Conservation (phyloP, 2,113 vertebrate species). For the Lampris incognitus region DNA sequence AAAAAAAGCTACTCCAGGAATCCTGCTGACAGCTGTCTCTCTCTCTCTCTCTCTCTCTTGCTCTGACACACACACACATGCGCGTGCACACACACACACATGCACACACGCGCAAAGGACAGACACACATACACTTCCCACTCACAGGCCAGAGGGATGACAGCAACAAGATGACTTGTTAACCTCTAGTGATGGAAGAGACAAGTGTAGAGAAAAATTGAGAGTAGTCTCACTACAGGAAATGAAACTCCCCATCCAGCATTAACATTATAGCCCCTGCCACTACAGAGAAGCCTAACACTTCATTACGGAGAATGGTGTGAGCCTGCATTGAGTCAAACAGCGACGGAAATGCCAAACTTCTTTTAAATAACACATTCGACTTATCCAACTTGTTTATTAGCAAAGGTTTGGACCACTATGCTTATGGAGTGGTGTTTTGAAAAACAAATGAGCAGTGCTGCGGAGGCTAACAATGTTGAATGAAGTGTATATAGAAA, state of each 20-base stretch:
- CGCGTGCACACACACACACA: slow-evolving; percentile 23
- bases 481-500: background rate
- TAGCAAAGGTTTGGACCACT: background rate
- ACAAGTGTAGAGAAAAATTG: slow-evolving; percentile 36
- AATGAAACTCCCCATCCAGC: slow-evolving; percentile 37
- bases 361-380: background rate
- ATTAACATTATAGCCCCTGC: slow-evolving; percentile 26
- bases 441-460: background rate
- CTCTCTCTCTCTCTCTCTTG: slow-evolving; percentile 22
- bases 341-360: background rate
- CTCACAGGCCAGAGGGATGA: slow-evolving; percentile 73
- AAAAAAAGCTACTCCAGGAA: slow-evolving; percentile 74
- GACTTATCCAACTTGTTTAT: background rate
- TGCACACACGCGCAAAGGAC: slow-evolving; percentile 19
- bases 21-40: slow-evolving; percentile 78
- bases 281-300: slow-evolving; percentile 6
- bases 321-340: background rate
- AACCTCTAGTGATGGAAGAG: slow-evolving; percentile 69
- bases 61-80: slow-evolving; percentile 21
- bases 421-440: background rate
- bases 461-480: slow-evolving; percentile 3
- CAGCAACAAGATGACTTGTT: slow-evolving; percentile 84
- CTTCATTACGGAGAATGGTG: slow-evolving; percentile 12
- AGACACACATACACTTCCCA: slow-evolving; percentile 35
- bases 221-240: slow-evolving; percentile 25